These are phyloP conservation scores for Hymenopus coronatus DNA, from an alignment of 2,888 invertebrate species.

Conservation along the genomic window DNA sequence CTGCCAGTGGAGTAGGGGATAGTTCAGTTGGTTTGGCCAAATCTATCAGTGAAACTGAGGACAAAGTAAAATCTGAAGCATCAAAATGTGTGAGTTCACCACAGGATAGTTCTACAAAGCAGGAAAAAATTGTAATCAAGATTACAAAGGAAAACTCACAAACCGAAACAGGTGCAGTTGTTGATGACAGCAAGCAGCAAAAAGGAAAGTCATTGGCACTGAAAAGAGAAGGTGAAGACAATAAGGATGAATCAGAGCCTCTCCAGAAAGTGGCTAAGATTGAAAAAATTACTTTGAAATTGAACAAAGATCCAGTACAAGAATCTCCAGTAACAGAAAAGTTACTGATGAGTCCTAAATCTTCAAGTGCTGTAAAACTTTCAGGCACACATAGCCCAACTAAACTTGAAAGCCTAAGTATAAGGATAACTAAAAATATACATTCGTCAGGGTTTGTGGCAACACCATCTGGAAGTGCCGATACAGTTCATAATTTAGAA, in stretches of 20 bases:
- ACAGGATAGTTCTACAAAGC: not conserved
- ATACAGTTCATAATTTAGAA: not conserved
- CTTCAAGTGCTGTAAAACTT: not conserved
- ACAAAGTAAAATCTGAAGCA: not conserved
- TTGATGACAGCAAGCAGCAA: not conserved
- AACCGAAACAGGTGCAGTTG: not conserved
- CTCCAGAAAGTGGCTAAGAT: not conserved
- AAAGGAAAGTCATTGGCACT: not conserved
- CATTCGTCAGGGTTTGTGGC: not conserved
- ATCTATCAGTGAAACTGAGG: no score
- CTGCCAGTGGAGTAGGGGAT: no score
- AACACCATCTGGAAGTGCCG: not conserved
- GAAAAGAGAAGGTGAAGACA: not conserved
- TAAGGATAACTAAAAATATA: not conserved
- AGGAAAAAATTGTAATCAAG: not conserved
- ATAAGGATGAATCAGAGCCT: not conserved
- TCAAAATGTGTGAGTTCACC: not conserved
- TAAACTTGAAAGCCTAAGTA: not conserved
- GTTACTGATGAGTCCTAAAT: not conserved
- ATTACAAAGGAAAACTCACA: not conserved
- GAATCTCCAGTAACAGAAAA: not conserved
- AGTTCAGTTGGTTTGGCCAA: no score
- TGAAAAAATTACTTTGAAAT: conserved; percentile 20
- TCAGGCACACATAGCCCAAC: not conserved
- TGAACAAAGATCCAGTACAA: not conserved